phyloP scores from a whole-genome alignment of 2,797 vertebrate species.

The Sebastes flavidus region DNA sequence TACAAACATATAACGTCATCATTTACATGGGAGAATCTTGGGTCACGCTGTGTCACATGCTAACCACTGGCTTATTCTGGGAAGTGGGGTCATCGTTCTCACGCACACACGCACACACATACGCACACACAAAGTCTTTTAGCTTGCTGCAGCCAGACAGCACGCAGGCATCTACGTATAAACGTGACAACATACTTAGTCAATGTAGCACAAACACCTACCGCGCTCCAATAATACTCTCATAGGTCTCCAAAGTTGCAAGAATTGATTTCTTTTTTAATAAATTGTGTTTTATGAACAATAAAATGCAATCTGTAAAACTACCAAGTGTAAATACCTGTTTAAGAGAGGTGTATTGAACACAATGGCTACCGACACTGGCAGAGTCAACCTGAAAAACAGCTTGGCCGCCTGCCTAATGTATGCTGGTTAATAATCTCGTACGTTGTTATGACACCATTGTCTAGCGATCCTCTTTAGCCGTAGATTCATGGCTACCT shows the following conservation, averaged over 20 bases:
- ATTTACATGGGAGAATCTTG: neutral
- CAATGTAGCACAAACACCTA: neutral
- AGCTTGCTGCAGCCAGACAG: neutral
- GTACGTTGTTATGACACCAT: constrained; percentile 66
- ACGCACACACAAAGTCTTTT: neutral
- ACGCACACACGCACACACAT: neutral
- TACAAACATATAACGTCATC: constrained; percentile 14
- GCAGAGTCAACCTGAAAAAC: neutral
- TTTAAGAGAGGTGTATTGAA: neutral
- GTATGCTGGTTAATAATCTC: constrained; percentile 52
- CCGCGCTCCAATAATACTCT: neutral
- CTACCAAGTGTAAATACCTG: neutral
- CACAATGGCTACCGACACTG: neutral
- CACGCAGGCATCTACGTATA: neutral
- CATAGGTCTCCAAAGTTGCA: neutral
- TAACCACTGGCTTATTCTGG: constrained; percentile 14
- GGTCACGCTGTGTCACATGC: constrained; percentile 12
- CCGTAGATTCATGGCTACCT: constrained; percentile 49
- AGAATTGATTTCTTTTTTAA: neutral
- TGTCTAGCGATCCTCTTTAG: constrained; percentile 55
- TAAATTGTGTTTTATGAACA: neutral
- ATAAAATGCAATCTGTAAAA: neutral
- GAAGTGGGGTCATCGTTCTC: constrained; percentile 9
- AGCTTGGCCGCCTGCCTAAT: constrained; percentile 34
- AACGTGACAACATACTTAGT: neutral